phyloP scores from a whole-genome alignment of 2,797 vertebrate species.

The Acanthiza pusilla region DNA sequence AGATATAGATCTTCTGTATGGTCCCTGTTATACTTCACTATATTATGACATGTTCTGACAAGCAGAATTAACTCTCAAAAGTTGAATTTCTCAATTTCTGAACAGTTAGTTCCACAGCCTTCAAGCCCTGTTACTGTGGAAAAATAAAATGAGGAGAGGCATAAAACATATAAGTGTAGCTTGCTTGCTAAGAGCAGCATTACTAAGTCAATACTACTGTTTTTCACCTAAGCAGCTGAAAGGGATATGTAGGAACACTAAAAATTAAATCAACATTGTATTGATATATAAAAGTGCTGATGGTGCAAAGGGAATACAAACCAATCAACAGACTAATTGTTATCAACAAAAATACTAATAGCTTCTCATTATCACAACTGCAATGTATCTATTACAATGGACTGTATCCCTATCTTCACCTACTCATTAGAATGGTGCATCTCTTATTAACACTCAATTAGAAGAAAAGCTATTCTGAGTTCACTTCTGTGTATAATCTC shows the following conservation, averaged over 20 bases:
- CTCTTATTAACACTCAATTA: background rate
- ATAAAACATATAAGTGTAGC: background rate
- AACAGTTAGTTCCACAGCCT: background rate
- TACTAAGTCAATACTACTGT: conserved; percentile 7
- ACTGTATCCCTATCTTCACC: background rate
- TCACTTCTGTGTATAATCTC: background rate
- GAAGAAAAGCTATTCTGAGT: background rate
- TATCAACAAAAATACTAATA: conserved; percentile 49
- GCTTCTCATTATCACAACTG: conserved; percentile 21
- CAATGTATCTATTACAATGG: background rate
- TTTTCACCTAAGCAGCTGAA: background rate
- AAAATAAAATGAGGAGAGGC: background rate
- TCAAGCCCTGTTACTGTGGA: background rate
- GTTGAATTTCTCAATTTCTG: background rate
- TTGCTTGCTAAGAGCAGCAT: background rate
- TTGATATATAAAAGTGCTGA: conserved; percentile 36
- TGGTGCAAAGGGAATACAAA: background rate
- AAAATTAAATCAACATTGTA: background rate
- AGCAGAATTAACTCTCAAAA: background rate
- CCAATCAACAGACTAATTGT: conserved; percentile 24
- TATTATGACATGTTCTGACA: background rate
- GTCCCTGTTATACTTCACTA: rapidly evolving
- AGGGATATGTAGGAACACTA: background rate
- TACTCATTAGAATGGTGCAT: background rate
- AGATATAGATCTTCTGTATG: background rate